Conservation (phyloP, 2,113 vertebrate species). For the Halcyon senegalensis region DNA sequence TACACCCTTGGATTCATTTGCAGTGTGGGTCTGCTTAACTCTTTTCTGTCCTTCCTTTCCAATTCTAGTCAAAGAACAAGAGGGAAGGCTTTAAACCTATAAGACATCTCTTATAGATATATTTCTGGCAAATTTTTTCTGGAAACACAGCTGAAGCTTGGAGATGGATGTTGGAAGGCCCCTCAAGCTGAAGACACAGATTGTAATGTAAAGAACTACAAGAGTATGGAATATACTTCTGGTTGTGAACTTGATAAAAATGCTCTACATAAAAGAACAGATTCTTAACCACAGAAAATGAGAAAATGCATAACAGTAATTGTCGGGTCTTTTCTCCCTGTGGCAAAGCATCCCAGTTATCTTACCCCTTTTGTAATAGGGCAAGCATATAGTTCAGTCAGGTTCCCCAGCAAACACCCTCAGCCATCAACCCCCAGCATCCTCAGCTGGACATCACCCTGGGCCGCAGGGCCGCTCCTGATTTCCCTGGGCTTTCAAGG, state of each 20-base stretch:
- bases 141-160: not conserved
- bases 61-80: not conserved
- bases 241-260: not conserved
- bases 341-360: not conserved
- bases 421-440: no score
- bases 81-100: not conserved
- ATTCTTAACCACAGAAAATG: not conserved
- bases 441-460: not conserved
- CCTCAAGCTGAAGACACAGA: not conserved
- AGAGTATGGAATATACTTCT: accelerated
- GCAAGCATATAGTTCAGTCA: not conserved
- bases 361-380: not conserved
- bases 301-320: not conserved
- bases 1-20: not conserved
- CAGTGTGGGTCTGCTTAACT: not conserved
- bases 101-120: not conserved
- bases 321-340: not conserved
- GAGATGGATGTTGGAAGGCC: not conserved
- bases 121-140: not conserved
- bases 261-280: not conserved
- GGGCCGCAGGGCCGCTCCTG: not conserved
- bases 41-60: no score
- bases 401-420: not conserved
- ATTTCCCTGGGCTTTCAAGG: not conserved
- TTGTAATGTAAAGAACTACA: not conserved